Conservation (phyloP, 2,113 vertebrate genomes). For the Craseonycteris thonglongyai region DNA sequence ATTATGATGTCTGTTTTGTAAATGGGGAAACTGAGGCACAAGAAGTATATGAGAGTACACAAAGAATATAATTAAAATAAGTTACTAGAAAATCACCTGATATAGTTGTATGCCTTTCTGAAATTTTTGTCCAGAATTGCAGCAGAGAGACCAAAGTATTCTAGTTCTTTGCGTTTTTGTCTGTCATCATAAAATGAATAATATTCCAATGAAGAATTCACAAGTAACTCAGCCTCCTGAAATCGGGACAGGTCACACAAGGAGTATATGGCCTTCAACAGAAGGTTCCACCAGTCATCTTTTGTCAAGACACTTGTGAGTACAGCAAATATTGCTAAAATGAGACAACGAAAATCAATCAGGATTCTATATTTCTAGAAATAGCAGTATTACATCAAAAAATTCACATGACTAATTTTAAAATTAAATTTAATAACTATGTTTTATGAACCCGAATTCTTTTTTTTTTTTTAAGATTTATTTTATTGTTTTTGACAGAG, state of each 20-base stretch:
- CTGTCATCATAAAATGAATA: constrained; percentile 96
- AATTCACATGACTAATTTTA: not conserved
- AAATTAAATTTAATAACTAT: not conserved
- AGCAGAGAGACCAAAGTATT: constrained; percentile 95
- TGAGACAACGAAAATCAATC: constrained; percentile 28
- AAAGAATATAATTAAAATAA: not conserved
- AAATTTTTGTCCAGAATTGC: constrained; percentile 94
- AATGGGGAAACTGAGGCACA: not conserved
- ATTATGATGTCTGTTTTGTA: not conserved
- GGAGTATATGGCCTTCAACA: constrained; percentile 88
- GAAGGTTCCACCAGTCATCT: constrained; percentile 98
- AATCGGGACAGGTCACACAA: constrained; percentile 89
- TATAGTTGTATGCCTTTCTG: constrained; percentile 95
- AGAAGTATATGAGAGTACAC: not conserved
- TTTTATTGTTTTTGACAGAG: no score
- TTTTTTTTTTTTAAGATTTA: no score
- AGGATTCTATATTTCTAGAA: not conserved
- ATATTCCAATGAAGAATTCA: constrained; percentile 95
- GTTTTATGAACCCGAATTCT: no score
- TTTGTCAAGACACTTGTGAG: constrained; percentile 91
- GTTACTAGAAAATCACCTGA: constrained; percentile 82
- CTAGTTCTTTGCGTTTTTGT: constrained; percentile 92
- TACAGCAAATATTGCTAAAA: constrained; percentile 83
- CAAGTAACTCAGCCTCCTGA: constrained; percentile 92
- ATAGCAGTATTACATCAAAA: not conserved